phyloP scores from a whole-genome alignment of 1,140 invertebrate genomes.

The Danaus plexippus region DNA sequence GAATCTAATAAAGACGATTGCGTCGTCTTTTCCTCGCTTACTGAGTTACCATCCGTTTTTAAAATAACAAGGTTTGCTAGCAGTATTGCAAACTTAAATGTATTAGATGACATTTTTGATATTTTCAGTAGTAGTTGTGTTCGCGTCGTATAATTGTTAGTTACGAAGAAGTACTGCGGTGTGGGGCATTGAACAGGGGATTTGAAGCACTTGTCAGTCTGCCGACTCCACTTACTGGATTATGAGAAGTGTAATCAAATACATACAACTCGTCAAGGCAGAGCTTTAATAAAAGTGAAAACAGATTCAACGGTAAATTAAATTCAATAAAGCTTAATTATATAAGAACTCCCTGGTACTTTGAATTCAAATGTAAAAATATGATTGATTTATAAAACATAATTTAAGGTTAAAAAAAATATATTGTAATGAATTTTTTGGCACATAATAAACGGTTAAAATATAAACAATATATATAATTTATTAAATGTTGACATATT shows the following conservation, averaged over 20 bases:
- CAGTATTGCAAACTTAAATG: conserved; percentile 38
- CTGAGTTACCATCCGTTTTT: conserved; percentile 31
- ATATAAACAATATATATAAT: too few species aligned
- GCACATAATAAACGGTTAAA: too few species aligned
- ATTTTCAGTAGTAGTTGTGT: conserved; percentile 24
- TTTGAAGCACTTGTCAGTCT: conserved; percentile 69
- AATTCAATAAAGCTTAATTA: too few species aligned
- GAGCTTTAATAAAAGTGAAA: too few species aligned
- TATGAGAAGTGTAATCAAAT: conserved; percentile 45
- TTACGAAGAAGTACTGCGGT: conserved; percentile 40
- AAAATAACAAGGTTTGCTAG: conserved; percentile 40
- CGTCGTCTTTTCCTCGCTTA: conserved; percentile 42
- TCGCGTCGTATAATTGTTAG: conserved; percentile 39
- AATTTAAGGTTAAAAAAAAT: too few species aligned
- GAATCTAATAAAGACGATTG: conserved; percentile 26
- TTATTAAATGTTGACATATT: too few species aligned
- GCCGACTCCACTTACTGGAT: conserved; percentile 62
- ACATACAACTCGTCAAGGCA: conserved; percentile 6
- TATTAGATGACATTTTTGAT: conserved; percentile 31
- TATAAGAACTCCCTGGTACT: too few species aligned
- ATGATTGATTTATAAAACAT: too few species aligned
- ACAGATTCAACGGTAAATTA: too few species aligned
- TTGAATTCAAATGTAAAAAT: too few species aligned
- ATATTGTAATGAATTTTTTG: too few species aligned
- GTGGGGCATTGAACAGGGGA: conserved; percentile 52